These are phyloP conservation scores for Caenorhabditis brenneri DNA, from an alignment of 1,140 invertebrate species.

Conservation along the genomic window DNA sequence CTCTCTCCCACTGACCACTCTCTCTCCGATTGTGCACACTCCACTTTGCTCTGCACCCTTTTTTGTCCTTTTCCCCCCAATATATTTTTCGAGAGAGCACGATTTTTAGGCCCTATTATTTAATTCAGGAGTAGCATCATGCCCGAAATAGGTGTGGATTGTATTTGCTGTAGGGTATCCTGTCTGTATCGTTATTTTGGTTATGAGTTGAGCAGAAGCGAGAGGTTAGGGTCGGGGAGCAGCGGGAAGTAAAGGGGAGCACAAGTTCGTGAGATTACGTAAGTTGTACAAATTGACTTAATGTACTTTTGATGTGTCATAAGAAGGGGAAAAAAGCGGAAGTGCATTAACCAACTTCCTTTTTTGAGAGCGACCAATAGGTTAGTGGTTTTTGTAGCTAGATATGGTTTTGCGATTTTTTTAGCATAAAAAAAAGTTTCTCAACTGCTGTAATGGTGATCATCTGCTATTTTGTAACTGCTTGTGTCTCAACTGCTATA, in stretches of 20 bases:
- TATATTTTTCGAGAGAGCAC: background rate
- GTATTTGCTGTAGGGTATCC: background rate
- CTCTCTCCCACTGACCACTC: background rate
- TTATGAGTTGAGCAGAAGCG: too few species aligned
- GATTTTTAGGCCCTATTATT: background rate
- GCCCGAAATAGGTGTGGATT: background rate
- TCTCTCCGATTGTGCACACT: background rate
- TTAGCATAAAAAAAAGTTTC: too few species aligned
- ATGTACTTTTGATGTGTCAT: too few species aligned
- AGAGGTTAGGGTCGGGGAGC: background rate
- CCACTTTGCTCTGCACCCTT: background rate
- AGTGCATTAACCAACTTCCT: background rate
- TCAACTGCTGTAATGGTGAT: too few species aligned
- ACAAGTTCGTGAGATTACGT: background rate
- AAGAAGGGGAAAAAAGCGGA: too few species aligned
- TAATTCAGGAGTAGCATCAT: background rate
- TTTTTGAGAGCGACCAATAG: too few species aligned
- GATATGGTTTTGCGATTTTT: too few species aligned
- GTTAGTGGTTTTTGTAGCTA: too few species aligned
- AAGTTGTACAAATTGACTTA: background rate
- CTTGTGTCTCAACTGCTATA: too few species aligned
- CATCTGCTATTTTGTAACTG: too few species aligned
- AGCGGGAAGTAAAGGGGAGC: background rate
- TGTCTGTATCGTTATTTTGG: background rate
- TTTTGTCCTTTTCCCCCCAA: background rate